Conservation (phyloP, 2,888 invertebrate species). For the Ichneumon xanthorius region DNA sequence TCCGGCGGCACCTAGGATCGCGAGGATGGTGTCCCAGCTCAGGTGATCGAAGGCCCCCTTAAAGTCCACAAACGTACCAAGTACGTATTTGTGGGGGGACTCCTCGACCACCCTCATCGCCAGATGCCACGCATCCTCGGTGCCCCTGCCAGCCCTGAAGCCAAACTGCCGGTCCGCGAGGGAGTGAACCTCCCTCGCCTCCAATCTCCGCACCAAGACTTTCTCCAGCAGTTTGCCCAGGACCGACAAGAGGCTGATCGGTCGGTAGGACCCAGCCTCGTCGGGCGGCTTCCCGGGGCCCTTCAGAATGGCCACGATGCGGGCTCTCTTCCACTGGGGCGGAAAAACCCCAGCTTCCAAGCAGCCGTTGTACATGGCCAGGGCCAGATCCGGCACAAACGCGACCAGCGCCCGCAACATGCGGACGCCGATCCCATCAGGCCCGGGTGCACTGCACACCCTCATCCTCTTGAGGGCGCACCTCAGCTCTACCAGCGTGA, state of each 20-base stretch:
- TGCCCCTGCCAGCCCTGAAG: conserved; percentile 20
- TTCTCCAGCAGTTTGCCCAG: too few relatives aligned
- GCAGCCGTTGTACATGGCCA: conserved; percentile 7
- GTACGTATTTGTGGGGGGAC: conserved; percentile 16
- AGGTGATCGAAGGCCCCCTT: conserved; percentile 24
- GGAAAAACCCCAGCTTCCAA: conserved; percentile 35
- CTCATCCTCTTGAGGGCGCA: neutral
- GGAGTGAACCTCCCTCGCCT: conserved; percentile 5
- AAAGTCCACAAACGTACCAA: neutral
- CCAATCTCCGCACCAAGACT: too few relatives aligned
- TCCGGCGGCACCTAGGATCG: neutral
- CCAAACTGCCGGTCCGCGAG: conserved; percentile 37
- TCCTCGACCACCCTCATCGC: conserved; percentile 4
- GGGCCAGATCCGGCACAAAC: too few relatives aligned
- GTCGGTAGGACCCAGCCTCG: conserved; percentile 22
- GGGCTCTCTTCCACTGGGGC: conserved; percentile 25
- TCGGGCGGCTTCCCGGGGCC: conserved; percentile 23
- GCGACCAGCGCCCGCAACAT: neutral
- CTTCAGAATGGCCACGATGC: conserved; percentile 22
- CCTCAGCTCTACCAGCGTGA: neutral
- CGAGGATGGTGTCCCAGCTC: neutral
- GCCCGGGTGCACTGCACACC: neutral
- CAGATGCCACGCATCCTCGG: conserved; percentile 18
- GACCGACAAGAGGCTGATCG: too few relatives aligned
- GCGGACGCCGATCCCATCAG: neutral